phyloP scores from a whole-genome alignment of 1,140 invertebrate species.

The Polypedilum vanderplanki region DNA sequence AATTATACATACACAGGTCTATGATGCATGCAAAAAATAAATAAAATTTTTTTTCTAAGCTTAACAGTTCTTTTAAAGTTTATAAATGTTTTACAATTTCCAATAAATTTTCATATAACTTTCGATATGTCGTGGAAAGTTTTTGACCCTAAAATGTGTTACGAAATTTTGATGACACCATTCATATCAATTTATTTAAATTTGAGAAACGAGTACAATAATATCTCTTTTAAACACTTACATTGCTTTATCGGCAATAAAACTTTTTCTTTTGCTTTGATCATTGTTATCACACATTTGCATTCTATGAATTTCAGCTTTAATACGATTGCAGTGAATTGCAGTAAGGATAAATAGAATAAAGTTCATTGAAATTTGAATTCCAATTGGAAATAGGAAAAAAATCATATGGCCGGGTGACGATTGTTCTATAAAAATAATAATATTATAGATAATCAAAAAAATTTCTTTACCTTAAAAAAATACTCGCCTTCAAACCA shows the following conservation, averaged over 20 bases:
- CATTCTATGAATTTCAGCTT: constrained; percentile 58
- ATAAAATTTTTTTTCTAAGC: background rate
- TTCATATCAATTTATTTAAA: too few species aligned
- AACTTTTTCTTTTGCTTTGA: constrained; percentile 48
- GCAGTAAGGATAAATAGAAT: constrained; percentile 60
- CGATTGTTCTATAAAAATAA: constrained; percentile 35
- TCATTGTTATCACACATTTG: constrained; percentile 48
- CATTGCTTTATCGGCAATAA: constrained; percentile 58
- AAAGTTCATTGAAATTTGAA: constrained; percentile 55
- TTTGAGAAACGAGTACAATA: too few species aligned
- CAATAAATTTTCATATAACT: too few species aligned
- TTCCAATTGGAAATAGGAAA: constrained; percentile 54
- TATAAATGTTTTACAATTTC: background rate
- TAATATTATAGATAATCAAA: background rate
- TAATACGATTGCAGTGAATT: constrained; percentile 57
- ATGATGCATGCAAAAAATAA: background rate
- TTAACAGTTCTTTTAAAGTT: background rate
- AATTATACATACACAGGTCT: background rate
- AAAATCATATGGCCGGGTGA: constrained; percentile 50
- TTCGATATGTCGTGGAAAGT: too few species aligned
- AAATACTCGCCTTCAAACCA: constrained; percentile 51
- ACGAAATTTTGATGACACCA: too few species aligned
- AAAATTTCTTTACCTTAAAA: too few species aligned
- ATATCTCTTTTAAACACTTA: constrained; percentile 40
- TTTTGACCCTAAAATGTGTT: background rate